Conservation (phyloP, 2,113 vertebrate genomes). For the Saguinus midas region DNA sequence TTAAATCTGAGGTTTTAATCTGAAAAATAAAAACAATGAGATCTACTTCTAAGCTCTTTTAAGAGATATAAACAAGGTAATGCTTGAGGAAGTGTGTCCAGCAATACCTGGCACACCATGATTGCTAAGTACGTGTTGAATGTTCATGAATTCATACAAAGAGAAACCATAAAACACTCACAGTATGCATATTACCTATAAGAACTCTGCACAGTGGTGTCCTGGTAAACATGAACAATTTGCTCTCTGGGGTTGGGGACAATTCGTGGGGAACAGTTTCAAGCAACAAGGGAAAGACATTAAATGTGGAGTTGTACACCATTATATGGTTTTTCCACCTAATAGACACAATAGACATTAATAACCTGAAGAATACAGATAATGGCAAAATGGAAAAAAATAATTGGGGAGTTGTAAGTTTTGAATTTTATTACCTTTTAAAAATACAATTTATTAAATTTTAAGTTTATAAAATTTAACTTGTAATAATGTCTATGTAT, state of each 20-base stretch:
- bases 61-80: neutral
- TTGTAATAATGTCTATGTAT: neutral
- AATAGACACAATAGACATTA: neutral
- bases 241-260: neutral
- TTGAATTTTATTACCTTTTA: neutral
- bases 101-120: neutral
- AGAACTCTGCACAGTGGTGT: neutral
- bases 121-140: neutral
- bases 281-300: neutral
- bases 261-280: neutral
- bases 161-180: neutral
- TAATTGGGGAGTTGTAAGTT: neutral
- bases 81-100: neutral
- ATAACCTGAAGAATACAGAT: neutral
- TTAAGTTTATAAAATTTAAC: neutral
- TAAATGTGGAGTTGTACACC: neutral
- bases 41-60: neutral
- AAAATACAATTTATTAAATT: neutral
- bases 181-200: neutral
- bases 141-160: neutral
- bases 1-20: neutral
- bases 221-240: neutral
- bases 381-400: neutral
- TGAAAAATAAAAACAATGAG: neutral
- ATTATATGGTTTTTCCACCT: neutral